Evolutionary conservation across 2,888 invertebrate genomes (phyloP).

Genomic region (Dicyrtoma fusca): DNA sequence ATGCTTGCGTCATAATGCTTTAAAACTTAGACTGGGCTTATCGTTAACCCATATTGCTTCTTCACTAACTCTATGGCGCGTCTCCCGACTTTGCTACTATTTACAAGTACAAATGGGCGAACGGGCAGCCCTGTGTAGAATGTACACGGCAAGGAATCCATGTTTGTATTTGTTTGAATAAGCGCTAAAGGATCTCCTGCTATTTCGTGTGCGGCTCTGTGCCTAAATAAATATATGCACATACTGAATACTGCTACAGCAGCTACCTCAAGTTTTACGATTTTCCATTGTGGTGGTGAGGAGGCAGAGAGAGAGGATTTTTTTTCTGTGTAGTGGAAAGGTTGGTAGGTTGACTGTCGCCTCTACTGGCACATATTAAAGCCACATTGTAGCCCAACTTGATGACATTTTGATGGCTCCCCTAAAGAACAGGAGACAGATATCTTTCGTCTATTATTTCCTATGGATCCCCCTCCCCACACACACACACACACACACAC

Average conservation of each 20-base stretch:
- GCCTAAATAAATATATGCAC: neutral
- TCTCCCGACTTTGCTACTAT: no score
- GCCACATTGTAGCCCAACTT: slow-evolving; percentile 41
- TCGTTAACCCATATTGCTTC: no score
- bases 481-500: neutral
- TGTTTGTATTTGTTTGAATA: no score
- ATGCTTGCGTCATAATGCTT: no score
- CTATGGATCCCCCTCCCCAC: neutral
- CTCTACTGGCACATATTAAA: slow-evolving; percentile 34
- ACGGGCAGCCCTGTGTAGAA: no score
- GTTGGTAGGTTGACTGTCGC: neutral
- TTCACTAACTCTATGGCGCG: no score
- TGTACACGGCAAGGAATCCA: no score
- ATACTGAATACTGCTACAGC: neutral
- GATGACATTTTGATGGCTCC: slow-evolving; percentile 53
- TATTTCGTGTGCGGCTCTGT: no score
- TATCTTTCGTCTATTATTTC: slow-evolving; percentile 34
- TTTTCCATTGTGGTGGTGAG: neutral
- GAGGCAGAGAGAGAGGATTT: neutral
- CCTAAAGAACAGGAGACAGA: slow-evolving; percentile 34
- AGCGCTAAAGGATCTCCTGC: neutral
- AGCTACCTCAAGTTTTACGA: no score
- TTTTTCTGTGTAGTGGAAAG: neutral
- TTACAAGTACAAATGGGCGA: no score
- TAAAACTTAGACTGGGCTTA: no score